Evolutionary conservation across 2,797 vertebrate species (phyloP).

Genomic region (Gallinago stenura): DNA sequence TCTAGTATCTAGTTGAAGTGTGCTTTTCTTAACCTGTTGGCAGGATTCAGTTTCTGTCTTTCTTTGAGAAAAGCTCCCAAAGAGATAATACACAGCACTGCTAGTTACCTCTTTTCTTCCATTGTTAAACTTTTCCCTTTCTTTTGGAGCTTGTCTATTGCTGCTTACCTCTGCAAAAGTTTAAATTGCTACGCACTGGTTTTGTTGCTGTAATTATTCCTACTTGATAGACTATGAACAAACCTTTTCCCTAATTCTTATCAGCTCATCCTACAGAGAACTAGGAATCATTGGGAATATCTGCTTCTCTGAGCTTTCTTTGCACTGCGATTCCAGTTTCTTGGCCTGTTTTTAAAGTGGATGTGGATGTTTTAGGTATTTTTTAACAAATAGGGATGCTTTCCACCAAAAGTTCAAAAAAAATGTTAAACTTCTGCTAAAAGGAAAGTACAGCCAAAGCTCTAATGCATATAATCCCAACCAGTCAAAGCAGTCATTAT

Average conservation of each 20-base stretch:
- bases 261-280: neutral
- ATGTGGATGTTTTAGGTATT: neutral
- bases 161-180: neutral
- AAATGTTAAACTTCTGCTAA: neutral
- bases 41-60: neutral
- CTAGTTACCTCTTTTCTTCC: neutral
- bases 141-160: neutral
- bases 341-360: neutral
- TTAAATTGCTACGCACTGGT: neutral
- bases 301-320: neutral
- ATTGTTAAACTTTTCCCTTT: neutral
- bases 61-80: neutral
- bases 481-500: neutral
- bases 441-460: neutral
- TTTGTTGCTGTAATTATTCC: neutral
- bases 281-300: neutral
- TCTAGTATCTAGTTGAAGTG: no score
- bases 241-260: neutral
- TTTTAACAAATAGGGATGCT: neutral
- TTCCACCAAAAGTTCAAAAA: neutral
- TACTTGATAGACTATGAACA: neutral
- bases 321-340: neutral
- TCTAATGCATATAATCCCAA: neutral
- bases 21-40: neutral
- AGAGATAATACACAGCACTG: neutral